Base-by-base conservation (phyloP, 2,888 invertebrate genomes). In the Dugesia japonica region DNA sequence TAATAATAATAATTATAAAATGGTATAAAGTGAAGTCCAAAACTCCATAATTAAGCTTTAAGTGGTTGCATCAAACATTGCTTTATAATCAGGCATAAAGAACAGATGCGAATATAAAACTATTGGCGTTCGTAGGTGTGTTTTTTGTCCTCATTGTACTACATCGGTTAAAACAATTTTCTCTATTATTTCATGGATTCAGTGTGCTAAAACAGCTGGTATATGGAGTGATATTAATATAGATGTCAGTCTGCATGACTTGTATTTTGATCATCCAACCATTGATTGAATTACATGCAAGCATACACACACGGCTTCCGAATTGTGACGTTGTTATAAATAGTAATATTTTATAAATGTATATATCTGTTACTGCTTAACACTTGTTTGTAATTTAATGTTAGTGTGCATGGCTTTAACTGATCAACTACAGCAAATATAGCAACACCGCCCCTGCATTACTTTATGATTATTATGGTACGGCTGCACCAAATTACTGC, bases 171-270 rank as follows among this genome's bases (percentile, higher is more conserved):
- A 13, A 56, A 56, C 17, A 56, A 56, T 13, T 56, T 56, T 56
- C 56, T 56, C 56, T 56, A 56, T 56, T 56, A 56, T 20, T 56
- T 56, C 56, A 56, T 56, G 56, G 56, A n/a, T 9, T 56, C 1
- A 56, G 56, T 56, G 56, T 56, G 56, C 56, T 56, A n/a, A 56
- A 56, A 56, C 56, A 56, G 56, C 56, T 56, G 56, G 56, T 56
- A n/a, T 23, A 13, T 56, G 4, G 56, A 23, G 56, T 56, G 56
- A 56, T n/a, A 56, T 56, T 56, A 56, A 56, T 56, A 56, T 56
- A 56, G 56, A 56, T 56, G 56, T 56, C 56, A 56, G 56, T 56
- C 56, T 56, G 56, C 23, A n/a, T 56, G 56, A 56, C 56, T 4
- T 56, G 56, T 56, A 56, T 56, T n/a, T 23, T 23, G 56, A 56